A percentile compares a stretch with the other conserved stretches of the same genome.
These are phyloP conservation scores for Pachycephala philippinensis DNA, from an alignment of 2,113 vertebrate genomes.

Conservation along the genomic window DNA sequence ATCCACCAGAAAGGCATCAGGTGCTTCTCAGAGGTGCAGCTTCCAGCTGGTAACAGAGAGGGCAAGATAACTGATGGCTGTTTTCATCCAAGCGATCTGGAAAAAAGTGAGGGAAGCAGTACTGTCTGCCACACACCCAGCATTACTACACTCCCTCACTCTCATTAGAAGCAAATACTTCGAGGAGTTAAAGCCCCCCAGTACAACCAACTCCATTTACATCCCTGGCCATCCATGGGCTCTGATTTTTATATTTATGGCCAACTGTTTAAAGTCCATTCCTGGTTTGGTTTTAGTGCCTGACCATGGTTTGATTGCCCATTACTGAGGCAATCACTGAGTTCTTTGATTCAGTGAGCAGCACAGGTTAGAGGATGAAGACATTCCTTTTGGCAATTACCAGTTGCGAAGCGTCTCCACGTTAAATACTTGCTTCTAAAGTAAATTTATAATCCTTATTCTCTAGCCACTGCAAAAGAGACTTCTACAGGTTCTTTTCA, in stretches of 20 bases:
- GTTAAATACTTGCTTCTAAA: constrained; percentile 16
- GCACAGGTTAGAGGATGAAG: background rate
- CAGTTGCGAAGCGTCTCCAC: background rate
- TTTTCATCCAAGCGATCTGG: background rate
- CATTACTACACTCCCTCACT: background rate
- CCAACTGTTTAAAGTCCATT: constrained; percentile 34
- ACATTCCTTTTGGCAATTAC: constrained; percentile 6
- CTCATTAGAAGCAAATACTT: background rate
- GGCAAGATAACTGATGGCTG: background rate
- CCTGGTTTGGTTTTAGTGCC: constrained; percentile 16
- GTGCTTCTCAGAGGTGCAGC: background rate
- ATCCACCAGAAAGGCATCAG: background rate
- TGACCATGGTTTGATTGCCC: constrained; percentile 39
- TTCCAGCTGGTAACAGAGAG: background rate
- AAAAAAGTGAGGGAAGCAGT: background rate
- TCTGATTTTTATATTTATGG: constrained; percentile 55
- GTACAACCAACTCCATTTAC: background rate
- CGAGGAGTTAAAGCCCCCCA: background rate
- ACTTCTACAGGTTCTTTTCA: background rate
- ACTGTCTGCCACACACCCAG: rapidly evolving
- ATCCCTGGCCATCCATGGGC: background rate
- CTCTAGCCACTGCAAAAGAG: background rate
- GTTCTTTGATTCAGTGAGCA: constrained; percentile 46
- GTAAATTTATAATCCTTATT: constrained; percentile 52
- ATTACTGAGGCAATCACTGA: constrained; percentile 34